Percentiles rank a stretch among this genome's conserved stretches.
Conservation (phyloP, 2,888 invertebrate species). For the Sympetrum striolatum region DNA sequence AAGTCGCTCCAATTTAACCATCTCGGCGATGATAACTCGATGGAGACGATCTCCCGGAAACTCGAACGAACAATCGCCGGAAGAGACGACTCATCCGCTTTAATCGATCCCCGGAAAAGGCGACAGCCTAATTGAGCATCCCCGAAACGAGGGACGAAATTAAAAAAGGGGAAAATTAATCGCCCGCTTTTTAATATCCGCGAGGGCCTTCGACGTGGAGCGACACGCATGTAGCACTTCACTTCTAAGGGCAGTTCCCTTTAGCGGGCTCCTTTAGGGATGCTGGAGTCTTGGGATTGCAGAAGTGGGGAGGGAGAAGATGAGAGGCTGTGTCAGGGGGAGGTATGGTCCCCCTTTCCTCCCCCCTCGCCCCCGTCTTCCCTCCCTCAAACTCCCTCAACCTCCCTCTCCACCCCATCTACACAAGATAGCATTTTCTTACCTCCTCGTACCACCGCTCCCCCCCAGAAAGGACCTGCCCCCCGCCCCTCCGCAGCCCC, state of each 20-base stretch:
- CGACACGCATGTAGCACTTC: background rate
- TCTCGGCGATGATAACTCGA: too few species aligned
- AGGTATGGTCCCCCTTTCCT: background rate
- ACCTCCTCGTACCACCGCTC: background rate
- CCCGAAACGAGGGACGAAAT: too few species aligned
- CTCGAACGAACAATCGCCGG: too few species aligned
- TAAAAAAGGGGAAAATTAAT: background rate
- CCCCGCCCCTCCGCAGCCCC: background rate
- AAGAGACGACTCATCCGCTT: too few species aligned
- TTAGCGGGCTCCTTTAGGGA: slow-evolving; percentile 18
- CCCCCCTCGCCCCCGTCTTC: background rate
- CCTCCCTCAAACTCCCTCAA: background rate
- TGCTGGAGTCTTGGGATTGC: background rate
- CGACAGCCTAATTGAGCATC: too few species aligned
- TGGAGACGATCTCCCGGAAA: too few species aligned
- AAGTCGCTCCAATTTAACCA: too few species aligned
- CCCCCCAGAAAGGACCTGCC: background rate
- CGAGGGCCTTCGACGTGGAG: background rate
- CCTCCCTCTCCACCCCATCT: background rate
- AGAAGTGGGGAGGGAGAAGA: background rate
- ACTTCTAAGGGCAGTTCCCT: slow-evolving; percentile 15
- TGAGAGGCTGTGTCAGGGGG: background rate
- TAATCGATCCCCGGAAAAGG: too few species aligned
- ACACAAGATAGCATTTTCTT: background rate
- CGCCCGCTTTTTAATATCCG: background rate